phyloP scores from a whole-genome alignment of 2,113 vertebrate genomes.

The Alaudala cheleensis region DNA sequence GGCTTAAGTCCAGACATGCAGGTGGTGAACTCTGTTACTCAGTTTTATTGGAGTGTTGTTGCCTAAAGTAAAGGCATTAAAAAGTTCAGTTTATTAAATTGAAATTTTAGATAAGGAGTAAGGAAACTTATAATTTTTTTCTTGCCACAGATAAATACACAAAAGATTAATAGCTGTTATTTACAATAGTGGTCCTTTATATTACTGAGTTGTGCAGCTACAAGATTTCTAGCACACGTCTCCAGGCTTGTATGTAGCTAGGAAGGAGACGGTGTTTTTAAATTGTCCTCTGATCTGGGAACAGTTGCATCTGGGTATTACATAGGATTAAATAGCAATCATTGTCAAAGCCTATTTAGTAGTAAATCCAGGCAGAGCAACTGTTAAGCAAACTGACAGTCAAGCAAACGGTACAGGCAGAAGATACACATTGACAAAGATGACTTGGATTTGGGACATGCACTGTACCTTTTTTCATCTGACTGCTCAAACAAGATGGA shows the following conservation, averaged over 20 bases:
- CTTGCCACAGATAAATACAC: not conserved
- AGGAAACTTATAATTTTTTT: not conserved
- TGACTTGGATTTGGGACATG: not conserved
- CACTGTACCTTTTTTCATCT: not conserved
- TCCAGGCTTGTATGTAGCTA: not conserved
- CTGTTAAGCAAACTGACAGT: conserved; percentile 74
- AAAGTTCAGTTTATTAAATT: not conserved
- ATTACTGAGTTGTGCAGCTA: not conserved
- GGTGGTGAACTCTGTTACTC: not conserved
- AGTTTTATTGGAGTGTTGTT: not conserved
- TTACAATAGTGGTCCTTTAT: not conserved
- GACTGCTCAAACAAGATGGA: not conserved
- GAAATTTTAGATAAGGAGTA: not conserved
- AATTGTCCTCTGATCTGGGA: not conserved
- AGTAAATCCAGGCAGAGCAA: conserved; percentile 77
- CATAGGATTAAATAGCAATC: conserved; percentile 80
- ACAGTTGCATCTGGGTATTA: conserved; percentile 73
- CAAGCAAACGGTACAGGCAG: conserved; percentile 27
- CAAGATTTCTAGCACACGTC: not conserved
- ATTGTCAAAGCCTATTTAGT: conserved; percentile 80
- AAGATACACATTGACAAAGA: not conserved
- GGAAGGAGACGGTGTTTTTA: conserved; percentile 1
- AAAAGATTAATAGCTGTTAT: not conserved
- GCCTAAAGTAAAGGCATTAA: not conserved
- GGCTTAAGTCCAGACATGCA: not conserved